A percentile compares a stretch with the other conserved stretches of the same genome.
Conservation (phyloP, 2,888 invertebrate species). For the Melieria crassipennis region DNA sequence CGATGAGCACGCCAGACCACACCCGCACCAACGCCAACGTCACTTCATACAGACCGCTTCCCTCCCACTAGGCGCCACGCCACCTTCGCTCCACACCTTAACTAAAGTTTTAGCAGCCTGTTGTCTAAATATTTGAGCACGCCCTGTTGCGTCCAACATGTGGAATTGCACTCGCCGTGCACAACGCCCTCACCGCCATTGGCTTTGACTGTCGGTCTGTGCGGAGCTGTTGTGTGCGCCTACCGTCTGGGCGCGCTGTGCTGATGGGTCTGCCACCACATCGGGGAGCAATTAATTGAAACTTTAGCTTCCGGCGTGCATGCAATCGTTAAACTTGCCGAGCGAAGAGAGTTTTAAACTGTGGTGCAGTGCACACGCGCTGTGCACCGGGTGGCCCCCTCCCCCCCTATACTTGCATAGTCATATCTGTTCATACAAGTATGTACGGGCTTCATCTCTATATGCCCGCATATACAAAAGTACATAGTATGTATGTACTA, state of each 20-base stretch:
- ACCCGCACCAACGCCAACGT: too few relatives aligned
- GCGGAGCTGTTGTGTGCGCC: not conserved
- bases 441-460: not conserved
- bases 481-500: not conserved
- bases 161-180: conserved; percentile 18
- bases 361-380: not conserved
- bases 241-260: not conserved
- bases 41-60: not conserved
- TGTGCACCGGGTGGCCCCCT: too few relatives aligned
- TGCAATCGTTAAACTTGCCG: conserved; percentile 22
- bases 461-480: not conserved
- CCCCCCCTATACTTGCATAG: too few relatives aligned
- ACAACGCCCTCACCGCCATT: conserved; percentile 3
- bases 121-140: conserved; percentile 32
- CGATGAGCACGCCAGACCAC: conserved; percentile 2
- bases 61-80: not conserved
- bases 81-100: not conserved
- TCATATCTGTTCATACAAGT: too few relatives aligned
- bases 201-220: not conserved
- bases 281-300: conserved; percentile 44
- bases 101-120: conserved; percentile 9
- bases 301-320: conserved; percentile 37
- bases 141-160: not conserved
- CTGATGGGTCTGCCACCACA: conserved; percentile 31
- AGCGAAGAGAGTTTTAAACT: conserved; percentile 21